Evolutionary conservation across 2,797 vertebrate genomes (phyloP).

Genomic region (Anguilla anguilla): DNA sequence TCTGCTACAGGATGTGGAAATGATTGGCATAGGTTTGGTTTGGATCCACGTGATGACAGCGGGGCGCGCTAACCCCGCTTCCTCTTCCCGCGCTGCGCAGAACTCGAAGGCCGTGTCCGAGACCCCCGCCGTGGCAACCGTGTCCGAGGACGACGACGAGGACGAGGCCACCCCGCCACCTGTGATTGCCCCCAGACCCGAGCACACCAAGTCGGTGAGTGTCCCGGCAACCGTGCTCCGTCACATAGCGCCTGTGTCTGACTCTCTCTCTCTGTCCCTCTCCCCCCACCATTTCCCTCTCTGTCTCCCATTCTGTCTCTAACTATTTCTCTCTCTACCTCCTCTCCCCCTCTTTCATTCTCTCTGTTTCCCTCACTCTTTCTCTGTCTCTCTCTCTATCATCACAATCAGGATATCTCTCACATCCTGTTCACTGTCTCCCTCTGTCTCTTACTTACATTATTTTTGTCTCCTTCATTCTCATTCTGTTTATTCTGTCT

Average conservation of each 20-base stretch:
- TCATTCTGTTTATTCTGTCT: slow-evolving; percentile 11
- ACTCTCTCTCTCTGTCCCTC: background rate
- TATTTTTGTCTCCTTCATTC: too few species aligned
- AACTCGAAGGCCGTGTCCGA: slow-evolving; percentile 87
- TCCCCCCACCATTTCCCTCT: background rate
- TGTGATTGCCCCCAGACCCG: slow-evolving; percentile 87
- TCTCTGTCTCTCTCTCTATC: background rate
- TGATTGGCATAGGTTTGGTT: slow-evolving; percentile 54
- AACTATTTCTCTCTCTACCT: too few species aligned
- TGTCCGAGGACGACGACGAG: slow-evolving; percentile 89
- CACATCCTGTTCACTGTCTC: background rate
- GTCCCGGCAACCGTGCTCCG: background rate
- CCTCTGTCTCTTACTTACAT: too few species aligned
- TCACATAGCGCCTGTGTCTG: background rate
- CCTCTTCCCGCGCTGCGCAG: slow-evolving; percentile 62
- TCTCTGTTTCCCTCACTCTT: background rate
- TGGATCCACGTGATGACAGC: slow-evolving; percentile 51
- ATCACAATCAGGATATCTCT: background rate
- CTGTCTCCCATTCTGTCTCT: background rate
- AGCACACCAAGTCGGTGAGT: slow-evolving; percentile 95
- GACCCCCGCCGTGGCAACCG: slow-evolving; percentile 83
- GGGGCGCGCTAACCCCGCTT: slow-evolving; percentile 42
- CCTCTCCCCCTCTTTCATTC: background rate
- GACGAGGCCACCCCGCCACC: slow-evolving; percentile 87
- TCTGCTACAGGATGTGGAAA: background rate